phyloP scores from a whole-genome alignment of 2,888 invertebrate species.

The Diaprepes abbreviatus region DNA sequence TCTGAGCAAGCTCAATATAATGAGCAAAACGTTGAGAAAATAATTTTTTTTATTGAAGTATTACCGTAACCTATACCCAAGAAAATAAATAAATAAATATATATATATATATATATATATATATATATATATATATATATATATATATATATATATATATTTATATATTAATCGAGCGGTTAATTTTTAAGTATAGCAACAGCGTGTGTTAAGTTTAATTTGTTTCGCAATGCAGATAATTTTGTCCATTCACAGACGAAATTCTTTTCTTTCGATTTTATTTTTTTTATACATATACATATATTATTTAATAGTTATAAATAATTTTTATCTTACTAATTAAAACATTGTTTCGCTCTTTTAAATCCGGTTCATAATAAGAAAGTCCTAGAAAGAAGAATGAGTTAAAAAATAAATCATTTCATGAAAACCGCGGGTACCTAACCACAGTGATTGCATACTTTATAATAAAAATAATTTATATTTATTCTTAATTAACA shows the following conservation, averaged over 20 bases:
- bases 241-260: too few relatives aligned
- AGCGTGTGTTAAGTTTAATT: too few relatives aligned
- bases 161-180: not conserved
- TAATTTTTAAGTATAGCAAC: too few relatives aligned
- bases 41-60: too few relatives aligned
- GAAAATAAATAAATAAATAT: not conserved
- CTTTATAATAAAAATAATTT: not conserved
- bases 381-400: not conserved
- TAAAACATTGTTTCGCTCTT: too few relatives aligned
- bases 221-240: too few relatives aligned
- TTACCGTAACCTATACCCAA: too few relatives aligned
- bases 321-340: too few relatives aligned
- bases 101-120: not conserved
- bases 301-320: too few relatives aligned
- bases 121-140: not conserved
- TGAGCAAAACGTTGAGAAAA: too few relatives aligned
- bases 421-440: not conserved
- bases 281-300: not conserved
- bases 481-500: slow-evolving; percentile 12
- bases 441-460: not conserved
- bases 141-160: not conserved
- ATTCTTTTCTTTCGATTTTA: too few relatives aligned
- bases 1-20: too few relatives aligned
- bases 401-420: not conserved
- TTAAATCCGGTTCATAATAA: not conserved